Base-by-base conservation (phyloP, 2,888 invertebrate species). In the Thereva unica region DNA sequence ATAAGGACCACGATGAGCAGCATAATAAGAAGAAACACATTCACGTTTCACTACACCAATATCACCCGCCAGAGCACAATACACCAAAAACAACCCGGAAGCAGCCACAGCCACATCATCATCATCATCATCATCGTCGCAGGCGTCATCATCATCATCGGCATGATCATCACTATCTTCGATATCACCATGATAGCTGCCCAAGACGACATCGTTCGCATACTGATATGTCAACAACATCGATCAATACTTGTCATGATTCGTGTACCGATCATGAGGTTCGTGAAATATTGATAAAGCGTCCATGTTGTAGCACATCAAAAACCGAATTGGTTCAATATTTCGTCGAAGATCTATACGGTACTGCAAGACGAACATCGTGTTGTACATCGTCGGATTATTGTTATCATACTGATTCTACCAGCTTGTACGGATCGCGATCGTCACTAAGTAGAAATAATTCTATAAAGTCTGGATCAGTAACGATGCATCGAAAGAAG, bases 321-420 rank as follows among this genome's bases (percentile, higher is more conserved):
- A 78, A 80, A 68, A 78, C 80, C 0, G 80, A 80, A 65, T 68
- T 80, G 41, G 80, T 80, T 1, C 80, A 80, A 65, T 80, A 79
- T 64, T 80, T 80, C 65, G 78, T 79, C 44, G 80, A 80, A 68
- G 80, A 80, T 67, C 71, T 80, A 0, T 80, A 80, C 40, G 80
- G 79, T 12, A 74, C 78, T 0, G 76, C 77, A 5, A 63, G 61
- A 38, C 72, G 79, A 1, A 78, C 78, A 41, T 79, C 79, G n/a
- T 80, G 80, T 56, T 80, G 80, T 71, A 80, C 80, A 47, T 79
- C 80, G n/a, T 80, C 80, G 3, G 80, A 80, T 55, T 80, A 80
- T 67, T 80, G 80, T 71, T 80, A 80, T 57, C 80, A 80, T 69
- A 80, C 80, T 1, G 80, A 80, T 68, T 80, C 80, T 1, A 80